Evolutionary conservation across 2,797 vertebrate species (phyloP).

Genomic region (Poecile montanus): DNA sequence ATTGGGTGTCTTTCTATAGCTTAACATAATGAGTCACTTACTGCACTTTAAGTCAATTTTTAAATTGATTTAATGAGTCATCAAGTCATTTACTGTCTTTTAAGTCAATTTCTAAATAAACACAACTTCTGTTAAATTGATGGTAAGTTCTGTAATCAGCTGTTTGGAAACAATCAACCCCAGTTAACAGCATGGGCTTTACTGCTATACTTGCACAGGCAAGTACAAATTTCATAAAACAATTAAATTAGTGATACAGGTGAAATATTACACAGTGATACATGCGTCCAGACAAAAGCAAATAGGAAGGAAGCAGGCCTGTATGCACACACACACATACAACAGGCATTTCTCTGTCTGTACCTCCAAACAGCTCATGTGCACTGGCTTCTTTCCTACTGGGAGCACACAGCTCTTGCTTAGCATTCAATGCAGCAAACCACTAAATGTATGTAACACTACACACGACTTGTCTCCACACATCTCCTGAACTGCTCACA

Average conservation of each 20-base stretch:
- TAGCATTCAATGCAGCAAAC: background rate
- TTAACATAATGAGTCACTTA: slow-evolving; percentile 30
- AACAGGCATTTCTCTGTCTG: background rate
- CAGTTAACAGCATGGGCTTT: background rate
- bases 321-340: background rate
- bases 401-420: background rate
- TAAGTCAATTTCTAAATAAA: slow-evolving; percentile 39
- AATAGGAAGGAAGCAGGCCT: background rate
- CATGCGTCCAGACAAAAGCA: background rate
- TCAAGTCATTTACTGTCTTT: slow-evolving; percentile 35
- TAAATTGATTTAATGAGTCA: slow-evolving; percentile 53
- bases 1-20: background rate
- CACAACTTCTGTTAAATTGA: slow-evolving; percentile 12
- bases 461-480: background rate
- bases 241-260: background rate
- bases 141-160: background rate
- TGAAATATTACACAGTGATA: background rate
- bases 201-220: background rate
- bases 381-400: background rate
- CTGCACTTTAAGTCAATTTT: slow-evolving; percentile 27
- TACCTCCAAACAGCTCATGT: background rate
- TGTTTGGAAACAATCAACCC: slow-evolving; percentile 4
- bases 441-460: background rate
- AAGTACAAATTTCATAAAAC: background rate
- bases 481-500: background rate